Conservation (phyloP, 2,888 invertebrate species). For the Lepidochrysops patricia region DNA sequence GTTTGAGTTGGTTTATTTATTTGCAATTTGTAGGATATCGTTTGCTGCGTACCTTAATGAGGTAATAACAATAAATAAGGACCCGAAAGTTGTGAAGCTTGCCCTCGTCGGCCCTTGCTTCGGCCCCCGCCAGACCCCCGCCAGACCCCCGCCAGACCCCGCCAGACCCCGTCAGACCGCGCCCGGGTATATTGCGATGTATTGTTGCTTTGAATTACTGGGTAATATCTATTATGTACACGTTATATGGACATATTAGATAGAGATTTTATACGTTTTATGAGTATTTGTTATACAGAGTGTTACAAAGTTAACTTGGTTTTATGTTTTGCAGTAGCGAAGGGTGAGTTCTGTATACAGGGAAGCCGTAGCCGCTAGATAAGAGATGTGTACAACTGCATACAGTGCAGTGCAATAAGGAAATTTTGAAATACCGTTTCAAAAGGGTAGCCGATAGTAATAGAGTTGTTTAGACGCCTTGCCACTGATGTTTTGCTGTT, state of each 20-base stretch:
- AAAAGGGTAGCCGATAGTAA: too few species aligned
- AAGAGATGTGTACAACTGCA: too few species aligned
- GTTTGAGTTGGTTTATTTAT: conserved; percentile 61
- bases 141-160: conserved; percentile 60
- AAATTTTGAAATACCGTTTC: too few species aligned
- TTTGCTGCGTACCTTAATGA: conserved; percentile 70
- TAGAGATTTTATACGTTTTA: background rate
- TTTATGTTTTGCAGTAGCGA: too few species aligned
- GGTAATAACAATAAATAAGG: conserved; percentile 75
- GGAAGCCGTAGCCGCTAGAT: too few species aligned
- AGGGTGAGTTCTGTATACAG: too few species aligned
- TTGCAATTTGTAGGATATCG: conserved; percentile 72
- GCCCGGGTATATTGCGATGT: conserved; percentile 39
- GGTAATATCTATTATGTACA: conserved; percentile 2
- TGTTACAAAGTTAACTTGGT: too few species aligned
- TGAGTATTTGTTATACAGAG: background rate
- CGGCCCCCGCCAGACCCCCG: conserved; percentile 9
- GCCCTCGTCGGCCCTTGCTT: too few species aligned
- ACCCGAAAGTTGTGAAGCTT: conserved; percentile 70
- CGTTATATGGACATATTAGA: too few species aligned
- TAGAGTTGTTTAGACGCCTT: too few species aligned
- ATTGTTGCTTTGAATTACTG: conserved; percentile 29
- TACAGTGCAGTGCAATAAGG: too few species aligned
- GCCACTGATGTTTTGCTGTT: too few species aligned
- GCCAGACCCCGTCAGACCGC: conserved; percentile 60